Conservation (phyloP, 2,113 vertebrate genomes). For the Hydrolagus affinis region DNA sequence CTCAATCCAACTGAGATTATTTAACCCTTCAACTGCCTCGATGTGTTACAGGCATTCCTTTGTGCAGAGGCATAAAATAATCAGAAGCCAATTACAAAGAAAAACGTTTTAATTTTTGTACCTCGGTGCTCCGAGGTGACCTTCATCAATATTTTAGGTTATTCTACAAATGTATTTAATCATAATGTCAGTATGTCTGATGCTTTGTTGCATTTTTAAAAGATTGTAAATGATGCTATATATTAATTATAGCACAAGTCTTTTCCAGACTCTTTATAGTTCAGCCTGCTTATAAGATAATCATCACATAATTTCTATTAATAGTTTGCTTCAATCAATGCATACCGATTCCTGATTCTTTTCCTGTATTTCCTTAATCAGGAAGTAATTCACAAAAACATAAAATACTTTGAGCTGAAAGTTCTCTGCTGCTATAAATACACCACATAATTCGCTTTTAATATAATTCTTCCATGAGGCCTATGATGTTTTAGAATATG, state of each 20-base stretch:
- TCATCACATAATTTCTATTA: slow-evolving; percentile 13
- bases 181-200: slow-evolving; percentile 29
- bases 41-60: slow-evolving; percentile 31
- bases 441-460: too few relatives aligned
- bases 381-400: too few relatives aligned
- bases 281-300: slow-evolving; percentile 14
- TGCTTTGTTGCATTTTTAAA: slow-evolving; percentile 26
- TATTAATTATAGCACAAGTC: slow-evolving; percentile 16
- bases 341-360: not conserved
- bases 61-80: slow-evolving; percentile 29
- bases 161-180: slow-evolving; percentile 34
- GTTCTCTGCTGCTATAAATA: not conserved
- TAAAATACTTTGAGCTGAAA: not conserved
- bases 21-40: slow-evolving; percentile 50
- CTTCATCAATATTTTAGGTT: slow-evolving; percentile 38
- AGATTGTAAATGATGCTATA: slow-evolving; percentile 16
- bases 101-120: slow-evolving; percentile 38
- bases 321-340: slow-evolving; percentile 4
- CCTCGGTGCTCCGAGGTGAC: slow-evolving; percentile 18
- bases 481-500: not conserved
- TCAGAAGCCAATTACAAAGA: slow-evolving; percentile 41
- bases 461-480: too few relatives aligned
- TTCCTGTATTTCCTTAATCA: not conserved
- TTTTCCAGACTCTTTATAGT: not conserved
- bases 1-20: slow-evolving; percentile 41